Conservation (phyloP, 2,113 vertebrate species). For the Hoplias malabaricus region DNA sequence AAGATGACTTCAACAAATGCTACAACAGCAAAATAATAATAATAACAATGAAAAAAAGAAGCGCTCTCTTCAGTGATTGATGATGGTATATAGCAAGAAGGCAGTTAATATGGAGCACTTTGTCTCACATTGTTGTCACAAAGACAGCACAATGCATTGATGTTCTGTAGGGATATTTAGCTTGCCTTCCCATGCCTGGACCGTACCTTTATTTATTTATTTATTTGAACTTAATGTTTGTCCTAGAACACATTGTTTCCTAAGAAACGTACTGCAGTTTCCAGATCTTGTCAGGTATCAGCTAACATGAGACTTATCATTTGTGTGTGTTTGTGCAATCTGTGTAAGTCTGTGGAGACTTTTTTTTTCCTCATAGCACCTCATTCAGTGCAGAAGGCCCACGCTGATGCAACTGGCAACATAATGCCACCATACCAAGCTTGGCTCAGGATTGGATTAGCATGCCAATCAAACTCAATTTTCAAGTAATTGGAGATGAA, state of each 20-base stretch:
- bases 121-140: constrained; percentile 14
- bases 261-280: not conserved
- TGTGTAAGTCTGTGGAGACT: not conserved
- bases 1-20: constrained; percentile 55
- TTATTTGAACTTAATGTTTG: not conserved
- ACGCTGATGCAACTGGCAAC: not conserved
- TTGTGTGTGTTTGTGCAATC: not conserved
- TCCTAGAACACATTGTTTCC: not conserved
- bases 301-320: not conserved
- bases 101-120: constrained; percentile 22
- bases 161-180: not conserved
- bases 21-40: constrained; percentile 42
- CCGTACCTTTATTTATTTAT: not conserved
- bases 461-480: constrained; percentile 1
- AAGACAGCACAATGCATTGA: not conserved
- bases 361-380: not conserved
- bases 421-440: not conserved
- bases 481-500: not conserved
- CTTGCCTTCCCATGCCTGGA: not conserved
- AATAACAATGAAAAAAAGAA: constrained; percentile 54
- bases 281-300: not conserved
- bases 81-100: constrained; percentile 67
- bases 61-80: constrained; percentile 65
- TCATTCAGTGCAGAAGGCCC: not conserved
- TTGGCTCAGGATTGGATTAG: constrained; percentile 5